These are phyloP conservation scores for Congeria kusceri DNA, from an alignment of 2,888 invertebrate species.

Conservation along the genomic window DNA sequence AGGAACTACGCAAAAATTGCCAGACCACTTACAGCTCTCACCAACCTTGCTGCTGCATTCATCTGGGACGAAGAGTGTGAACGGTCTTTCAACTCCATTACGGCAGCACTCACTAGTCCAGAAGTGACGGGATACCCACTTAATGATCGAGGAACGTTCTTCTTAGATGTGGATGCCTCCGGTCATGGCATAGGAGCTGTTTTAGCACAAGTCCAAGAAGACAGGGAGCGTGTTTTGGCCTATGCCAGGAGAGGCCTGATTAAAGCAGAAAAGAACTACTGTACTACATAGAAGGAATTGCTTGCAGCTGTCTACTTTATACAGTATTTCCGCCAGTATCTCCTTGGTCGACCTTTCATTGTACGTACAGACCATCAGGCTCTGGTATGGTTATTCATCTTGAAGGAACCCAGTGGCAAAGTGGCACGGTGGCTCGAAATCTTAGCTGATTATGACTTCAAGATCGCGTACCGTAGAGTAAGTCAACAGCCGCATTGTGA, in stretches of 20 bases:
- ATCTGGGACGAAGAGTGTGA: constrained; percentile 6
- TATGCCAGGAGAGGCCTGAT: background rate
- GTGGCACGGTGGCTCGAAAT: constrained; percentile 16
- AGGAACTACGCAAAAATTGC: constrained; percentile 26
- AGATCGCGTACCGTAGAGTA: background rate
- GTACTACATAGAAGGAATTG: constrained; percentile 20
- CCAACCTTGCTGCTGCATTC: background rate
- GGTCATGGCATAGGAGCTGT: constrained; percentile 6
- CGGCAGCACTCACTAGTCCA: background rate
- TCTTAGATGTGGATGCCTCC: constrained; percentile 7
- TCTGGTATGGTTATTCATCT: constrained; percentile 4
- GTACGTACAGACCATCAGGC: constrained; percentile 4
- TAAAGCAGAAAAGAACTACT: background rate
- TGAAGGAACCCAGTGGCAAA: constrained; percentile 37
- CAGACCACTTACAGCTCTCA: constrained; percentile 7
- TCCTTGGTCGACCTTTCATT: background rate
- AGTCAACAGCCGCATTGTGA: constrained; percentile 3
- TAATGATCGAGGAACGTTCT: background rate
- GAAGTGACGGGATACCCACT: constrained; percentile 24
- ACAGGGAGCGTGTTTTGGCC: constrained; percentile 3
- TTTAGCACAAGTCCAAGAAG: background rate
- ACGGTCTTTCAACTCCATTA: constrained; percentile 6
- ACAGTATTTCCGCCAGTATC: constrained; percentile 32
- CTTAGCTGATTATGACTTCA: constrained; percentile 3
- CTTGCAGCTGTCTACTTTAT: constrained; percentile 24